These are phyloP conservation scores for Manduca sexta DNA, from an alignment of 1,140 invertebrate genomes.

Conservation along the genomic window DNA sequence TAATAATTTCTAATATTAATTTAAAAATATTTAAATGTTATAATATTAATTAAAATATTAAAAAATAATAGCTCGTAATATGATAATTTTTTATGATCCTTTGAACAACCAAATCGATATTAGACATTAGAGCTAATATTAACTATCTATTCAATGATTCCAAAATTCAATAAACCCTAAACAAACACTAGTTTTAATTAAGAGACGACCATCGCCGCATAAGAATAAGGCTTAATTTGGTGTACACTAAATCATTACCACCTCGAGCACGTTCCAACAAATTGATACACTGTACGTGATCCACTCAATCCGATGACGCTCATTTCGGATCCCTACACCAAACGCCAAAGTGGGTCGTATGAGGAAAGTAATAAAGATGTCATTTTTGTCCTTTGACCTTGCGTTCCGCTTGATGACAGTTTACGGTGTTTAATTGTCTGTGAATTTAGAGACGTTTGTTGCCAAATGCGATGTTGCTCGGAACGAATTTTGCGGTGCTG, in stretches of 20 bases:
- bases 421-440: neutral
- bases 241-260: slow-evolving; percentile 20
- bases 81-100: too few species aligned
- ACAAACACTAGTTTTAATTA: slow-evolving; percentile 28
- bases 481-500: neutral
- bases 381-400: neutral
- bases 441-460: neutral
- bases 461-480: too few species aligned
- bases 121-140: too few species aligned
- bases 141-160: too few species aligned
- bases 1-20: too few species aligned
- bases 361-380: slow-evolving; percentile 7
- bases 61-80: too few species aligned
- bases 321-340: slow-evolving; percentile 27
- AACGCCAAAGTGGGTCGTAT: slow-evolving; percentile 9
- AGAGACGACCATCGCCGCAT: slow-evolving; percentile 23
- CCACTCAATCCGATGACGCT: slow-evolving; percentile 33
- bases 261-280: slow-evolving; percentile 33
- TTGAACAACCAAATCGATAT: too few species aligned
- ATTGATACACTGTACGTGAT: slow-evolving; percentile 45
- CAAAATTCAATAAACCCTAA: slow-evolving; percentile 17
- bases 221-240: slow-evolving; percentile 27
- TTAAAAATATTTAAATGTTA: too few species aligned
- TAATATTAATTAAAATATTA: too few species aligned
- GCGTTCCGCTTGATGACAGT: neutral